Evolutionary conservation across 2,888 invertebrate genomes (phyloP).

Genomic region (Pammene aurita): DNA sequence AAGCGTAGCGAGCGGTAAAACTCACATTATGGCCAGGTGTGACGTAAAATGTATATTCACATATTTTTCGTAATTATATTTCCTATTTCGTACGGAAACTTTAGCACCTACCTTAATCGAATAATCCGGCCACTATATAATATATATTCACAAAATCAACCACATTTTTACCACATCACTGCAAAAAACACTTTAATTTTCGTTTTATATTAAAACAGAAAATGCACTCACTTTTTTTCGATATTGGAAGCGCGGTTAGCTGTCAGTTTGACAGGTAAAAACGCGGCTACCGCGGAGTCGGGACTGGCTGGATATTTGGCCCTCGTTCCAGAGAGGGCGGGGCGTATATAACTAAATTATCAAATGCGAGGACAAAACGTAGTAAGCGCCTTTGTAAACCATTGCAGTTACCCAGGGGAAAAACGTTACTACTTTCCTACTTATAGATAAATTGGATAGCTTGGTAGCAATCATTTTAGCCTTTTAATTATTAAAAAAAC

Average conservation of each 20-base stretch:
- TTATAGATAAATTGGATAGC: too few relatives aligned
- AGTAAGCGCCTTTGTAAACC: background rate
- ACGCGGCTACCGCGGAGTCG: background rate
- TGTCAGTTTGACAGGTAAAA: slow-evolving; percentile 20
- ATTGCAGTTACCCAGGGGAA: background rate
- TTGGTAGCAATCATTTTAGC: too few relatives aligned
- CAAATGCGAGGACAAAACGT: background rate
- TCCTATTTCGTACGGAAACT: too few relatives aligned
- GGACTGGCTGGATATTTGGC: background rate
- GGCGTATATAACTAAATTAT: background rate
- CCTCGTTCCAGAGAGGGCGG: background rate
- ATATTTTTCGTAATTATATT: background rate
- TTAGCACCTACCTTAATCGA: too few relatives aligned
- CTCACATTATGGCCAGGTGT: too few relatives aligned
- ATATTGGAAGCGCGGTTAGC: background rate
- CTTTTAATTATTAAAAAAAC: too few relatives aligned
- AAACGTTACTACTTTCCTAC: too few relatives aligned
- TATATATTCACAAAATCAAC: background rate
- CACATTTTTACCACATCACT: slow-evolving; percentile 10
- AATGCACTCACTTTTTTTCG: background rate
- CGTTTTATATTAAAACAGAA: background rate
- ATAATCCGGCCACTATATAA: background rate
- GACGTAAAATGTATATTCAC: too few relatives aligned
- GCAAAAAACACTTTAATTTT: background rate
- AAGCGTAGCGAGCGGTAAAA: too few relatives aligned